phyloP scores from a whole-genome alignment of 1,140 invertebrate species.

The Drosophila virilis region DNA sequence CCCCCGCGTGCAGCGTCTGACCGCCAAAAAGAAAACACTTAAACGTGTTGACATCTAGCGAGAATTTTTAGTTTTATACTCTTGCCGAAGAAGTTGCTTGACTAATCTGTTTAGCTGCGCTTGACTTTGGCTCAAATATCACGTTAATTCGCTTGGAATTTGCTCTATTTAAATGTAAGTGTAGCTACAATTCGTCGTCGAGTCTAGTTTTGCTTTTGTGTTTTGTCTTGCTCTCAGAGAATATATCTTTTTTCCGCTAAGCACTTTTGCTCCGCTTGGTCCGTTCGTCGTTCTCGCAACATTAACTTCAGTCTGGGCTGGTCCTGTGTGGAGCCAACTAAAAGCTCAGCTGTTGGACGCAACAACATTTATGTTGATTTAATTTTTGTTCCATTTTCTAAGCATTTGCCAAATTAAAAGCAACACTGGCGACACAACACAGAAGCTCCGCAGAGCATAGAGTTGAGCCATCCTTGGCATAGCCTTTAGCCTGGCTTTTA shows the following conservation, averaged over 20 bases:
- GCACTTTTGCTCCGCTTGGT: constrained; percentile 10
- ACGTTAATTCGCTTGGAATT: too few species aligned
- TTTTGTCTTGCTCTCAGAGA: constrained; percentile 4
- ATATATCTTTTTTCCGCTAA: constrained; percentile 3
- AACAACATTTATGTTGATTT: constrained; percentile 53
- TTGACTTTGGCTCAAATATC: too few species aligned
- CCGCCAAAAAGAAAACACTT: not conserved
- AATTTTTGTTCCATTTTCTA: constrained; percentile 54
- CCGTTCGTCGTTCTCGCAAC: constrained; percentile 29
- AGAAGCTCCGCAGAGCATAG: not conserved
- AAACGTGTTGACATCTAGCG: not conserved
- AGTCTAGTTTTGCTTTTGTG: not conserved
- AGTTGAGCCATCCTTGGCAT: constrained; percentile 15
- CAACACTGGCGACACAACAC: constrained; percentile 16
- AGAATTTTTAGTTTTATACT: not conserved
- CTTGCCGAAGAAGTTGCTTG: not conserved
- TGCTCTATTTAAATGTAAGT: too few species aligned
- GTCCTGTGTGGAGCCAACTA: constrained; percentile 7
- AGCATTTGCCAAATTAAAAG: constrained; percentile 62
- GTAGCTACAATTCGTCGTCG: too few species aligned
- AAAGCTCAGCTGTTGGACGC: not conserved
- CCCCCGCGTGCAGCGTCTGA: constrained; percentile 20
- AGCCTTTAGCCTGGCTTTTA: constrained; percentile 50
- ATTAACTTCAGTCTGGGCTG: constrained; percentile 32
- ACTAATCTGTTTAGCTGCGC: not conserved